These are phyloP conservation scores for Ophion slaviceki DNA, from an alignment of 2,888 invertebrate species.

Conservation along the genomic window DNA sequence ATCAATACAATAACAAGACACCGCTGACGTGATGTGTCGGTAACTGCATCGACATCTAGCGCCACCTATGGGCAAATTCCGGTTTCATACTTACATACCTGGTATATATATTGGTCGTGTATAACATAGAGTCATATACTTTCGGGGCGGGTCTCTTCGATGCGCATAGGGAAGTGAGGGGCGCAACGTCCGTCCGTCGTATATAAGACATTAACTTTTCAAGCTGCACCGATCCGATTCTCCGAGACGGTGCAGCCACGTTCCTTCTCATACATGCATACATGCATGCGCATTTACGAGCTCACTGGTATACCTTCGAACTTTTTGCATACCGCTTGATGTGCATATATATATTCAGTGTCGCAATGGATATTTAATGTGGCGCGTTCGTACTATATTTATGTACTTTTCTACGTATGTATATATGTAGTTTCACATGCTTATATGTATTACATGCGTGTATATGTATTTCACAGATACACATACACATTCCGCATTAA, in stretches of 20 bases:
- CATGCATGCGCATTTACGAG: neutral
- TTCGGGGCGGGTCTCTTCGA: slow-evolving; percentile 65
- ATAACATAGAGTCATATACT: neutral
- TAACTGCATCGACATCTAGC: too few species aligned
- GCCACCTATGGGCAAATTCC: too few species aligned
- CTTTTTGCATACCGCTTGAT: neutral
- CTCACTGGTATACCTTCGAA: neutral
- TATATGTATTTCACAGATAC: neutral
- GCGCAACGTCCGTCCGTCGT: slow-evolving; percentile 34
- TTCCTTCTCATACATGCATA: slow-evolving; percentile 24
- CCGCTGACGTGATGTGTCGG: too few species aligned
- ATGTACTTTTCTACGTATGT: too few species aligned
- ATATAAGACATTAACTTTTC: slow-evolving; percentile 46
- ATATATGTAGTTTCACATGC: too few species aligned
- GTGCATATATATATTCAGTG: neutral
- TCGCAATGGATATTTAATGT: neutral
- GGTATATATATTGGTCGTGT: too few species aligned
- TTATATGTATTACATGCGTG: neutral
- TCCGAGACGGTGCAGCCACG: slow-evolving; percentile 15
- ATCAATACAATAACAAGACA: too few species aligned
- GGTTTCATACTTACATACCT: too few species aligned
- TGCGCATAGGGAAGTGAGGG: slow-evolving; percentile 60
- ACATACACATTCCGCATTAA: neutral
- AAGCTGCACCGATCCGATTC: slow-evolving; percentile 50
- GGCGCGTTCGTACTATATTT: too few species aligned